Base-by-base conservation (phyloP, 2,797 vertebrate species). In the Liparis tanakae region DNA sequence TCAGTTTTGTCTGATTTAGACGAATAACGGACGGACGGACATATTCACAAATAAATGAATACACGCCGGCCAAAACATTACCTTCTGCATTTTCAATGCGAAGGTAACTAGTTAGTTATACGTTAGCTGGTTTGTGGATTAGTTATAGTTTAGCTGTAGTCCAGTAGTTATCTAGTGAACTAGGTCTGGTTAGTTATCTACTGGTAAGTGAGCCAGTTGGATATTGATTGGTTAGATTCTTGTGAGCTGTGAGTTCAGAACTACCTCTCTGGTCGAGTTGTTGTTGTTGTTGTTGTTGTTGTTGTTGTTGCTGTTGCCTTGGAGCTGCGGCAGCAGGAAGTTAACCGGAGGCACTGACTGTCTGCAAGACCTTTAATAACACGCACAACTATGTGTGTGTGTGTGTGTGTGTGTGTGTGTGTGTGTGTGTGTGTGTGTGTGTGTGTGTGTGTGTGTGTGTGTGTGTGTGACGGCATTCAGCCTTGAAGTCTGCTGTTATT, bases 401-500 rank as follows among this genome's bases (percentile, higher is more conserved):
- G 56, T 68, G 76, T 81, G 83, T 76, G 79, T 68, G 2, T 30
- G 3, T 30, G 25, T 30, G 3, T 30, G 76, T 81, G 83, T 76
- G 79, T 68, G 76, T 81, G 81, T 76, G 77, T 70, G 60, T 71
- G 67, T 65, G 57, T 25, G 57, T 65, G 67, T 37, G 67, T 39
- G 59, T 41, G 58, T 67, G 70, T 65, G 73, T 61, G 74, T 56
- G 62, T 64, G 75, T 75, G 74, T 67, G 70, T 54, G 79, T 72
- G 81, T 78, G 79, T 68, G 76, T 81, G 82, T 74, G 79, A 81
- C 46, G 84, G 85, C 80, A 85, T 91, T 92, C 86, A 91, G 83
- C 1, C 68, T 87, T 89, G 80, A 90, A 88, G 89, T 90, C 84
- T 67, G 73, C 90, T 89, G 89, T 90, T 85, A 88, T 73, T 81